phyloP scores from a whole-genome alignment of 1,140 invertebrate species.

The Dendrolimus punctatus region DNA sequence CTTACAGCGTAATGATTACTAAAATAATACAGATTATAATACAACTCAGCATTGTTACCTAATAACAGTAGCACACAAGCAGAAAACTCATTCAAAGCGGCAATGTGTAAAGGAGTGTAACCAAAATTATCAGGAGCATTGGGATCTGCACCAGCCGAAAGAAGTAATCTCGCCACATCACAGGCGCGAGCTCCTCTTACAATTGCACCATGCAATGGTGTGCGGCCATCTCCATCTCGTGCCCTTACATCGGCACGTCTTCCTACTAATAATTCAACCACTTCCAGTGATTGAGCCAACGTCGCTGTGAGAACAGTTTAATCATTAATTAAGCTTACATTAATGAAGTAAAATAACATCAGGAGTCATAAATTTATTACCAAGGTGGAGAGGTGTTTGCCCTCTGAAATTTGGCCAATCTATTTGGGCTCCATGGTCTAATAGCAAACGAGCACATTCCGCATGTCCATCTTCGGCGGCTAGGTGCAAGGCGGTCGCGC shows the following conservation, averaged over 20 bases:
- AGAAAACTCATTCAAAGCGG: conserved; percentile 88
- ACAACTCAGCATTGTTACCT: conserved; percentile 38
- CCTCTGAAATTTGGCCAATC: conserved; percentile 79
- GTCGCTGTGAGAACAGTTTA: conserved; percentile 70
- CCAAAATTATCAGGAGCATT: conserved; percentile 86
- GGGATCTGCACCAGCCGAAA: conserved; percentile 81
- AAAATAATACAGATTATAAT: too few species aligned
- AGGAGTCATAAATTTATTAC: conserved; percentile 22
- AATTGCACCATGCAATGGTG: conserved; percentile 84
- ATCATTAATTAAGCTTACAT: not conserved
- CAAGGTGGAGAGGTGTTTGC: conserved; percentile 84
- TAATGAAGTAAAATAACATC: not conserved
- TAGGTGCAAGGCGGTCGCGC: conserved; percentile 84
- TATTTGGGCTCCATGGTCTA: conserved; percentile 80
- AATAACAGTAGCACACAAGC: conserved; percentile 82
- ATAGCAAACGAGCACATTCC: conserved; percentile 79
- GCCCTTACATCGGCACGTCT: conserved; percentile 76
- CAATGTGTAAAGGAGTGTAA: conserved; percentile 86
- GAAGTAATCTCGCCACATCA: conserved; percentile 78
- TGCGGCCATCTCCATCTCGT: conserved; percentile 79
- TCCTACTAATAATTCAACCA: conserved; percentile 78
- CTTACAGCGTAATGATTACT: not conserved
- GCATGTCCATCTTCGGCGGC: conserved; percentile 86
- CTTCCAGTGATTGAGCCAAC: conserved; percentile 81
- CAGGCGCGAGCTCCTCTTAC: conserved; percentile 81